Evolutionary conservation across 2,888 invertebrate species (phyloP), one percentile per base, ranked within the genome.

Genomic region (Dromius quadrimaculatus): DNA sequence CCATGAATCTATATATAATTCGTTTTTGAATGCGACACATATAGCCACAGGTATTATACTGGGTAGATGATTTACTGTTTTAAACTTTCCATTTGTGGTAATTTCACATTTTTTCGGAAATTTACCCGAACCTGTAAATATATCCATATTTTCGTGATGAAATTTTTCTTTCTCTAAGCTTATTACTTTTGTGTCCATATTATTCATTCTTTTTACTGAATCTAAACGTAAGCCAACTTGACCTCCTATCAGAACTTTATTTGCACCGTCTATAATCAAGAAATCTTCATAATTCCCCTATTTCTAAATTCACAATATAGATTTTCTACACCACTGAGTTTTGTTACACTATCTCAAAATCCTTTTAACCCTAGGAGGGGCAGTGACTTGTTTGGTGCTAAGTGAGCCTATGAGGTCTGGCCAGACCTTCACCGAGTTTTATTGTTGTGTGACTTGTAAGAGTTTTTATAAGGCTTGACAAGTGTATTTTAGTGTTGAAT

Each of bases 1-100:
- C 15, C n/a, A 41, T 5, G 11, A 72, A 72, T 64, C 71, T 45
- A 41, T 71, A 74, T 28, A 43, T 66, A 50, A 19, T n/a, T 50
- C 50, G 13, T 50, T 20, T 50, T 20, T 50, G 4, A 23, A 9
- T 23, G 20, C 23, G 20, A 20, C 20, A 5, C 50, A 22, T 50
- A 50, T 50, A 23, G 22, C 23, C 23, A 50, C 2, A 20, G 50
- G 50, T 23, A 50, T 50, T 15, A 3, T 50, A 50, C 13, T 20
- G 23, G 50, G 50, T 50, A 22, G 50, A n/a, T 50, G 20, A 23
- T 11, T 23, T 23, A 23, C 23, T n/a, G 50, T 9, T 50, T 23
- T 11, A 23, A 50, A 20, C n/a, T 23, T 23, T 50, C 5, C 50
- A 23, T 4, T 17, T 23, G 23, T 23, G 11, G 22, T 50, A 23